phyloP scores from a whole-genome alignment of 2,113 vertebrate species.

The Cyprinodon tularosa region DNA sequence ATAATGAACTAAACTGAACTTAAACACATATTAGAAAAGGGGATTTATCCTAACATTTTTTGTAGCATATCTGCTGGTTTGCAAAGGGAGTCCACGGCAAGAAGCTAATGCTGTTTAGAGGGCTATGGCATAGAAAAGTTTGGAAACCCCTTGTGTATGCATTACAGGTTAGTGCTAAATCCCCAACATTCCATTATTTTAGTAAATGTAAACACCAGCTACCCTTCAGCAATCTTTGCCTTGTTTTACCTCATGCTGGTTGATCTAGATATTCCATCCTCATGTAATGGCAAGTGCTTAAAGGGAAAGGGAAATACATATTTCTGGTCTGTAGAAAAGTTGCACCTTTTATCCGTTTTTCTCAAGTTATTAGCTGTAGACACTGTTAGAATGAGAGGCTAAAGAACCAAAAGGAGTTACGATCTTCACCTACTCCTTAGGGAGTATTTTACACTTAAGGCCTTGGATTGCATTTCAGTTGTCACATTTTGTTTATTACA shows the following conservation, averaged over 20 bases:
- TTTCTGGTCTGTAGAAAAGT: background rate
- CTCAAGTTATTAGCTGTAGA: background rate
- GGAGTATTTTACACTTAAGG: background rate
- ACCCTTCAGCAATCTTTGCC: background rate
- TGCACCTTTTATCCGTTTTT: background rate
- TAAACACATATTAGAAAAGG: too few relatives aligned
- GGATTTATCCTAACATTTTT: background rate
- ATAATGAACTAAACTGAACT: too few relatives aligned
- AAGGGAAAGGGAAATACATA: background rate
- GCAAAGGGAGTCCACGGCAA: too few relatives aligned
- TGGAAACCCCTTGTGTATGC: background rate
- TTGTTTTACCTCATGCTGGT: background rate
- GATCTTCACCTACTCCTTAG: background rate
- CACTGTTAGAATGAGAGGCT: background rate
- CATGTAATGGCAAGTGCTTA: background rate
- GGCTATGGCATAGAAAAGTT: too few relatives aligned
- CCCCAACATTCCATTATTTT: background rate
- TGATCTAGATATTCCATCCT: background rate
- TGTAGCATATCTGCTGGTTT: background rate
- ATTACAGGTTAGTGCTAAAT: background rate
- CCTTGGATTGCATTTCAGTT: constrained; percentile 21
- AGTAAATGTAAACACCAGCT: background rate
- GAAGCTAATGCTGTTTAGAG: too few relatives aligned
- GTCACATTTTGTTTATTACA: constrained; percentile 11
- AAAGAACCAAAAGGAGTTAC: background rate